Evolutionary conservation across 2,888 invertebrate species (phyloP).

Genomic region (Cistogaster globosa): DNA sequence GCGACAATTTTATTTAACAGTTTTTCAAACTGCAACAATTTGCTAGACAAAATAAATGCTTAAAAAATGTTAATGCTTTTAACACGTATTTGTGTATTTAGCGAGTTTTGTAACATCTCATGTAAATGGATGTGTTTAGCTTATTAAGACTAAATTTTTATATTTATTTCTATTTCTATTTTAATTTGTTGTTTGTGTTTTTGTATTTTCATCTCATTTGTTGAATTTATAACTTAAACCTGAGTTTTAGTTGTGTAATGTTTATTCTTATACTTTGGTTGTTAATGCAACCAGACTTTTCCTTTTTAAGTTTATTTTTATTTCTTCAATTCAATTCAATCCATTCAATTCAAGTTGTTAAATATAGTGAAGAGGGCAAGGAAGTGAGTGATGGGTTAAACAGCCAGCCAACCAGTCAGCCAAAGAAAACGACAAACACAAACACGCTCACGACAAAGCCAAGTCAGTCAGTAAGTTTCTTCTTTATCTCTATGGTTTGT

Average conservation of each 20-base stretch:
- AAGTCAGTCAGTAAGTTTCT: neutral
- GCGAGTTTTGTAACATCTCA: conserved; percentile 47
- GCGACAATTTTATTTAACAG: conserved; percentile 36
- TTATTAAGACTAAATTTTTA: conserved; percentile 45
- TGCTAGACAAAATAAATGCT: conserved; percentile 1
- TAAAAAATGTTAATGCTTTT: neutral
- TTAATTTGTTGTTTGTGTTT: conserved; percentile 28
- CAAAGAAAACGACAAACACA: conserved; percentile 25
- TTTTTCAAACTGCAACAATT: neutral
- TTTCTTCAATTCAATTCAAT: too few relatives aligned
- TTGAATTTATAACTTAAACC: conserved; percentile 30
- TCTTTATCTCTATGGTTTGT: neutral
- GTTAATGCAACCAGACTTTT: conserved; percentile 49
- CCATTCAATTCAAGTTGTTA: neutral
- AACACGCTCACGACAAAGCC: neutral
- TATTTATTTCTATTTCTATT: conserved; percentile 32
- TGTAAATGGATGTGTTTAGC: conserved; percentile 57
- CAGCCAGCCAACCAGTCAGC: neutral
- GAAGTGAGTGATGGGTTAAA: conserved; percentile 48
- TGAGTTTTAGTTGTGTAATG: conserved; percentile 56
- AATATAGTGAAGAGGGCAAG: conserved; percentile 6
- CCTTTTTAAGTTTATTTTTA: conserved; percentile 48
- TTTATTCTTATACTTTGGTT: conserved; percentile 49
- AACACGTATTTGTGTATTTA: neutral
- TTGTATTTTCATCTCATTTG: conserved; percentile 36